Evolutionary conservation across 2,888 invertebrate species (phyloP), one percentile per base, ranked within the genome.

Genomic region (Acrobasis consociella): DNA sequence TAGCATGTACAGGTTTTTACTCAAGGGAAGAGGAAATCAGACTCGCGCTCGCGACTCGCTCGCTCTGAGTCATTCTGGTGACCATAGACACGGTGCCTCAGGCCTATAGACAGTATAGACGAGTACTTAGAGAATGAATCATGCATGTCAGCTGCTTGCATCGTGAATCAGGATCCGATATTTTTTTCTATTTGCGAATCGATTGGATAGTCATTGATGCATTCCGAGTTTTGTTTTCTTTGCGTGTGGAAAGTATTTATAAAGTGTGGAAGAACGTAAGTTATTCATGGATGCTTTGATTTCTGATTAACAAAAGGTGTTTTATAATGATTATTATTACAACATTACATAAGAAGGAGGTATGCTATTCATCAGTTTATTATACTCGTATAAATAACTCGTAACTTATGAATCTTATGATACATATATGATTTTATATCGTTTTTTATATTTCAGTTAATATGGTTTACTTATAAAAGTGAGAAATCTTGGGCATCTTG

Each of bases 81-180:
- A 38, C 53, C 37, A 53, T 38, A 53, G 53, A 53, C 53, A 68
- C 65, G 66, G 3, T 22, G 3, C 50, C 68, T 3, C 13, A 46
- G 46, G 46, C 46, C n/a, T 46, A 46, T 42, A 42, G 11, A 46
- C 10, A n/a, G 13, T 46, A 64, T 69, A 75, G 68, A 72, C 69
- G 67, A 65, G 63, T 51, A 49, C 49, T 56, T 68, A 68, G 65
- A 72, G 56, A 64, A 61, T 61, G 64, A 37, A 64, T 66, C 68
- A 65, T 64, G 62, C 70, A 38, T 39, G 72, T 78, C 77, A 76
- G 70, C 50, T 53, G 60, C 69, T 55, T 66, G 68, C 70, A 69
- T 67, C 67, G 73, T 78, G 77, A 78, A 73, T 78, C 82, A 79
- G 75, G 76, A 75, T 69, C 64, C 60, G 59, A 72, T 76, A 74